These are phyloP conservation scores for Hartigia nigra DNA, from an alignment of 2,888 invertebrate species.

Conservation along the genomic window DNA sequence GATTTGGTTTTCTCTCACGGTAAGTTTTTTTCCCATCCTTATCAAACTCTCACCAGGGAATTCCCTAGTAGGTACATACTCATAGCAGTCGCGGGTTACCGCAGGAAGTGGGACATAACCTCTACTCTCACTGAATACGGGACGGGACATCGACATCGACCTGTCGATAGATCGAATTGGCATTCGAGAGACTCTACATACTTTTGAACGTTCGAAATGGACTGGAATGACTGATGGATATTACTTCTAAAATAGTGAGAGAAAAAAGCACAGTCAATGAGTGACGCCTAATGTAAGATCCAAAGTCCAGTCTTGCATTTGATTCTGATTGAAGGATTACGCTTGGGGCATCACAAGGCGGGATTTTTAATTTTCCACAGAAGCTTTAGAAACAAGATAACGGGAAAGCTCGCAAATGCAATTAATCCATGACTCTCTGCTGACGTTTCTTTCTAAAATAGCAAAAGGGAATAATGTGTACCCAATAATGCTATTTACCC, in stretches of 20 bases:
- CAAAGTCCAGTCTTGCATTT: background rate
- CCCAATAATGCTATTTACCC: conserved; percentile 42
- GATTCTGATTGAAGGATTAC: background rate
- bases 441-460: conserved; percentile 29
- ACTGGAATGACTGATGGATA: background rate
- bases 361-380: conserved; percentile 18
- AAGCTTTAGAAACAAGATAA: conserved; percentile 51
- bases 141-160: background rate
- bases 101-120: conserved; percentile 42
- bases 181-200: background rate
- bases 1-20: conserved; percentile 57
- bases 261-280: background rate
- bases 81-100: conserved; percentile 10
- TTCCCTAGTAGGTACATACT: background rate
- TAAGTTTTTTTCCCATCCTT: conserved; percentile 46
- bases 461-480: conserved; percentile 3
- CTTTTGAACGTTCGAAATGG: background rate
- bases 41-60: conserved; percentile 29
- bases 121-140: conserved; percentile 10
- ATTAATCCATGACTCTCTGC: conserved; percentile 43
- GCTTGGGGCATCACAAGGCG: background rate
- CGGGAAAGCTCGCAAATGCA: conserved; percentile 48
- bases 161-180: background rate
- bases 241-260: background rate
- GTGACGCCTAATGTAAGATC: background rate